A percentile compares a stretch with the other conserved stretches of the same genome.
These are phyloP conservation scores for Matsumyia berberina DNA, from an alignment of 2,888 invertebrate species.

Conservation along the genomic window DNA sequence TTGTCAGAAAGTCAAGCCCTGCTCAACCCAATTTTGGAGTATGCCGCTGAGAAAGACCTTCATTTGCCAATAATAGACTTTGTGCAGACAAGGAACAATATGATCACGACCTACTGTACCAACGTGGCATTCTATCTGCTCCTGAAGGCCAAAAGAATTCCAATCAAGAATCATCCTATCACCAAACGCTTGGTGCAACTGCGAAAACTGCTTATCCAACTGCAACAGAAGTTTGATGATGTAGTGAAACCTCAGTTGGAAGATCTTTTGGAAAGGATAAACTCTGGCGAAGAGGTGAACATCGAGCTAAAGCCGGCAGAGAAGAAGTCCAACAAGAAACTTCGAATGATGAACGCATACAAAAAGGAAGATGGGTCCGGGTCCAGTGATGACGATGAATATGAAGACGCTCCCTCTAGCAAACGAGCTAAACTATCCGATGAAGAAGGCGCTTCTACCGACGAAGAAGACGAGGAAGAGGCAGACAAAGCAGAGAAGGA, in stretches of 20 bases:
- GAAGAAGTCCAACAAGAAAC: conserved; percentile 85
- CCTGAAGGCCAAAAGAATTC: conserved; percentile 90
- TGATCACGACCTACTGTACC: conserved; percentile 92
- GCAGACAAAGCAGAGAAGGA: conserved; percentile 81
- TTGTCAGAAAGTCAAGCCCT: conserved; percentile 88
- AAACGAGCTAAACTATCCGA: conserved; percentile 83
- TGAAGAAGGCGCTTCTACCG: conserved; percentile 76
- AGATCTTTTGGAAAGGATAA: conserved; percentile 86
- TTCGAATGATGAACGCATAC: conserved; percentile 83
- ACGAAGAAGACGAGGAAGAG: conserved; percentile 82
- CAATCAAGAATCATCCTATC: conserved; percentile 94
- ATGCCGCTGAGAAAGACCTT: conserved; percentile 87
- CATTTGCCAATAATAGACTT: conserved; percentile 89
- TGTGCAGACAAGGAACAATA: conserved; percentile 88
- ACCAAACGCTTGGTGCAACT: conserved; percentile 93
- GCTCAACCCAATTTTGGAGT: conserved; percentile 88
- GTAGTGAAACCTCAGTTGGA: conserved; percentile 89
- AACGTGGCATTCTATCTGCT: conserved; percentile 94
- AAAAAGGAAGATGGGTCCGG: conserved; percentile 9
- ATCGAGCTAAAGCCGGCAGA: conserved; percentile 83
- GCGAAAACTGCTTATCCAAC: conserved; percentile 89
- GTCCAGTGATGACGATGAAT: conserved; percentile 82
- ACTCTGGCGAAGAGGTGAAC: conserved; percentile 84
- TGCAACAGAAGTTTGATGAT: conserved; percentile 89
- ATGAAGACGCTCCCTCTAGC: conserved; percentile 82